phyloP scores from a whole-genome alignment of 2,888 invertebrate genomes.

The Drosophila quasianomalipes region DNA sequence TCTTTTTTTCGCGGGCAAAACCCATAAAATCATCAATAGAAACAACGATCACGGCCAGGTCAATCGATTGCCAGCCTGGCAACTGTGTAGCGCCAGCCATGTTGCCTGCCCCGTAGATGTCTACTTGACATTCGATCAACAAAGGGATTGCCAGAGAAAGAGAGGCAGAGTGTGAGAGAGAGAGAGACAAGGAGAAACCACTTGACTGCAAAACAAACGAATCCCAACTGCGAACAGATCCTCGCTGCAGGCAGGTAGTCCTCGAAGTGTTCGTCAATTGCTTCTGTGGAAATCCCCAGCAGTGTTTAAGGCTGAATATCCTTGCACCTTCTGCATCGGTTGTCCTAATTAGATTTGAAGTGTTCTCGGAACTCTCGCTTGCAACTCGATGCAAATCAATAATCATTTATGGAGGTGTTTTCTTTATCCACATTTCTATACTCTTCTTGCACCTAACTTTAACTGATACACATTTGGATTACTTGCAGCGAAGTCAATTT shows the following conservation, averaged over 20 bases:
- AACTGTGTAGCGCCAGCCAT: not conserved
- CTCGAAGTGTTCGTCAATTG: constrained; percentile 31
- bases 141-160: constrained; percentile 13
- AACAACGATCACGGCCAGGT: constrained; percentile 9
- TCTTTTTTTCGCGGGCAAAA: constrained; percentile 69
- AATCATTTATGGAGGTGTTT: not conserved
- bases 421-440: not conserved
- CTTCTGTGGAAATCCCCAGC: constrained; percentile 50
- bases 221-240: constrained; percentile 1
- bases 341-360: constrained; percentile 58
- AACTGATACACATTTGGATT: not conserved
- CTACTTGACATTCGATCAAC: constrained; percentile 42
- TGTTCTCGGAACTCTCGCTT: constrained; percentile 39
- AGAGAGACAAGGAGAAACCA: constrained; percentile 11
- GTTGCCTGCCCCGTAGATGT: not conserved
- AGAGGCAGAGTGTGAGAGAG: not conserved
- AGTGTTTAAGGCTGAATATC: constrained; percentile 25
- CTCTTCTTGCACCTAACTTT: not conserved
- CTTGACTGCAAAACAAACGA: constrained; percentile 29
- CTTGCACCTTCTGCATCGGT: constrained; percentile 24
- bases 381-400: constrained; percentile 6
- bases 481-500: not conserved
- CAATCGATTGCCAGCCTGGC: not conserved
- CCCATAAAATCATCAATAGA: constrained; percentile 79
- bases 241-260: constrained; percentile 16